A percentile compares a stretch with the other conserved stretches of the same genome.
Evolutionary conservation across 2,113 vertebrate species (phyloP).

Genomic region (Sinocyclocheilus grahami): DNA sequence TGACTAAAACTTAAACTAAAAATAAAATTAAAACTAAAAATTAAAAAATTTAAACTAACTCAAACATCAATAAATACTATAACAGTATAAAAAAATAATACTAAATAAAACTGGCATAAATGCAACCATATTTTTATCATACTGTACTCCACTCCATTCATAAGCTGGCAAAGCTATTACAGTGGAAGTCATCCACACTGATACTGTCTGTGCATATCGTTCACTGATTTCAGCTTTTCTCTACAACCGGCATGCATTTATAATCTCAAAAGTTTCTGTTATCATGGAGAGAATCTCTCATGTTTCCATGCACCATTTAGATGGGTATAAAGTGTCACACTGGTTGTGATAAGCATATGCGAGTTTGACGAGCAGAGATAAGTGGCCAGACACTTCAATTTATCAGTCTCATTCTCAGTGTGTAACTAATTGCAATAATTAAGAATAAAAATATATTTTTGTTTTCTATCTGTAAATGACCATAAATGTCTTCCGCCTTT

Average conservation of each 20-base stretch:
- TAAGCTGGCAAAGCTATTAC: not conserved
- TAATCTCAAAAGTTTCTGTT: not conserved
- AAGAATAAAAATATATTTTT: conserved; percentile 6
- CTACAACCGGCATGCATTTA: not conserved
- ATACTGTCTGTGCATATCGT: not conserved
- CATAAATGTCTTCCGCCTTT: not conserved
- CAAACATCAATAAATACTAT: not conserved
- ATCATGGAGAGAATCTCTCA: not conserved
- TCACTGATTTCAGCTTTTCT: not conserved
- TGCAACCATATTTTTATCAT: not conserved
- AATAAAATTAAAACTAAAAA: too few species aligned
- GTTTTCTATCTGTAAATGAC: not conserved
- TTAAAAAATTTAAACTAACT: not conserved
- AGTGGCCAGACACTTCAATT: conserved; percentile 23
- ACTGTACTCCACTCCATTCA: not conserved
- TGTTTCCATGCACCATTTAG: not conserved
- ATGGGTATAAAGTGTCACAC: not conserved
- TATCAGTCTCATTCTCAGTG: conserved; percentile 2
- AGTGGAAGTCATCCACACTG: not conserved
- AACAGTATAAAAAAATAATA: not conserved
- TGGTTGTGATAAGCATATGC: not conserved
- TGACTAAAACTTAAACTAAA: too few species aligned
- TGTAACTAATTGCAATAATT: conserved; percentile 15
- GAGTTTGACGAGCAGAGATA: conserved; percentile 28
- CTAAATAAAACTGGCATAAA: not conserved